Evolutionary conservation across 2,888 invertebrate genomes (phyloP), one percentile per base, ranked within the genome.

Genomic region (Achlya flavicornis): DNA sequence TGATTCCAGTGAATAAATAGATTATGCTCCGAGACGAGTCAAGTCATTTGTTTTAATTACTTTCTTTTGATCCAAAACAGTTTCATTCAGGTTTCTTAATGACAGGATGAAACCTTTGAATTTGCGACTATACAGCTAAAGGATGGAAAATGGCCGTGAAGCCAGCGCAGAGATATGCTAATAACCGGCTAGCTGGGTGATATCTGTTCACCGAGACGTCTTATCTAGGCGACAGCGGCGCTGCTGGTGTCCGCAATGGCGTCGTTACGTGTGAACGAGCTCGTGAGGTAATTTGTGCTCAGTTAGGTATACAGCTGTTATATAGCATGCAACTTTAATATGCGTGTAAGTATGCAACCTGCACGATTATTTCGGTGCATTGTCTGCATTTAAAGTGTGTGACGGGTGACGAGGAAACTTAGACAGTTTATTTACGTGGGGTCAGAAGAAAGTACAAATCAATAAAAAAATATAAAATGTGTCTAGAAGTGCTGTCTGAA

Each of bases 171-270:
- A 82, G 82, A 82, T 83, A 86, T 77, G 79, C 78, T 80, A 82
- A 84, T 83, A 76, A 73, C 78, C 68, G 71, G 73, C 69, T 75
- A 66, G 80, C n/a, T 64, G 67, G 75, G 72, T 64, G 79, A 79
- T 83, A 86, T 83, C 76, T 73, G 61, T 68, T 66, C 71, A 72
- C 71, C 71, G 77, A 75, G 77, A 67, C 71, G 65, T 66, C 76
- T 81, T 87, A 86, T 87, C 84, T 80, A 74, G 71, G 65, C 73
- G 66, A 64, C 69, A 73, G 64, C 66, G 74, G 61, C 75, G 73
- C 64, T 71, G 68, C 63, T 70, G 63, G 65, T 65, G 70, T 66
- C 67, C 66, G 74, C 78, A 77, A 78, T 73, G 78, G 74, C 79
- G 75, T 81, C 81, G 77, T 82, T 81, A 80, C 66, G 65, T 67